These are phyloP conservation scores for Pavo muticus DNA, from an alignment of 2,113 vertebrate genomes.

Conservation along the genomic window DNA sequence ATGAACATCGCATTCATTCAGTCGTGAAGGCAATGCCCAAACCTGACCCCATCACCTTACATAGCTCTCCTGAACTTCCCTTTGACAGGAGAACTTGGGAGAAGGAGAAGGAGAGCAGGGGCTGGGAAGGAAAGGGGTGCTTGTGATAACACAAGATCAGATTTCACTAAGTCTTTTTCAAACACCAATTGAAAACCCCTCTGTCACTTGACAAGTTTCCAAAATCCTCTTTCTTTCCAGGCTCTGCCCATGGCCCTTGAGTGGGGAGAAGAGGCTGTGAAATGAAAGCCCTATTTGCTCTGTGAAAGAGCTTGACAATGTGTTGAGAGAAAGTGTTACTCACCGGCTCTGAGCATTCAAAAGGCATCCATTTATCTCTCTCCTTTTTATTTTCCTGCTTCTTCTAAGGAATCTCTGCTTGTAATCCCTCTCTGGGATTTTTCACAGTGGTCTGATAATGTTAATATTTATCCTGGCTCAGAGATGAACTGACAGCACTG, in stretches of 20 bases:
- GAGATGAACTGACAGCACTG: conserved; percentile 60
- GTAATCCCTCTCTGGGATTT: conserved; percentile 82
- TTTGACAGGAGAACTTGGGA: background rate
- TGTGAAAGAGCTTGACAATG: conserved; percentile 82
- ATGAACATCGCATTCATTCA: conserved; percentile 67
- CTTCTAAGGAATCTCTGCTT: conserved; percentile 81
- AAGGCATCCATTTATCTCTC: conserved; percentile 76
- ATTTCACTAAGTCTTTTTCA: conserved; percentile 58
- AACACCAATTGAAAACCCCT: conserved; percentile 40
- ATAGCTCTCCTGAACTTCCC: conserved; percentile 70
- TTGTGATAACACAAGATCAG: conserved; percentile 58
- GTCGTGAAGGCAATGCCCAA: conserved; percentile 66
- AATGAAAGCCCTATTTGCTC: conserved; percentile 81
- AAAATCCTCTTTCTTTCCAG: conserved; percentile 62
- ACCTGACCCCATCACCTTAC: conserved; percentile 71
- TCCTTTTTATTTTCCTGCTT: background rate
- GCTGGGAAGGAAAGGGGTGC: conserved; percentile 38
- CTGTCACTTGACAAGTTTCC: conserved; percentile 58
- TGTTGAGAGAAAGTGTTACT: conserved; percentile 85
- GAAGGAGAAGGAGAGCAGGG: background rate
- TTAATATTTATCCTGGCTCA: conserved; percentile 86
- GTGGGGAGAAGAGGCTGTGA: conserved; percentile 34
- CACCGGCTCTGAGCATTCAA: conserved; percentile 77
- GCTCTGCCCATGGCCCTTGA: conserved; percentile 35
- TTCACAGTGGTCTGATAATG: conserved; percentile 86